phyloP scores from a whole-genome alignment of 1,140 invertebrate species.

The Ips nitidus region DNA sequence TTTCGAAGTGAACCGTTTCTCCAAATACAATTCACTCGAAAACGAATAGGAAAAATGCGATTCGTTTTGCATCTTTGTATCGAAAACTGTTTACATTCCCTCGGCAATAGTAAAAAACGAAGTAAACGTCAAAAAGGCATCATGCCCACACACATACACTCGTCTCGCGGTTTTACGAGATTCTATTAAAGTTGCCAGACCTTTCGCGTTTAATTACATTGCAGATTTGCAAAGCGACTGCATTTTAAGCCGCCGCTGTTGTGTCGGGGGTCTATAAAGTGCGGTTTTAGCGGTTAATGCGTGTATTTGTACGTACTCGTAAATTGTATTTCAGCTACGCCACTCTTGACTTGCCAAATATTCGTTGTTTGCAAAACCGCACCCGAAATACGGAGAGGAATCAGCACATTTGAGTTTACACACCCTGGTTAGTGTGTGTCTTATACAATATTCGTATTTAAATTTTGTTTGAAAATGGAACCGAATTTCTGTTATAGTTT shows the following conservation, averaged over 20 bases:
- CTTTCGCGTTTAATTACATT: conserved; percentile 33
- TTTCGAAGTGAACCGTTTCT: no score
- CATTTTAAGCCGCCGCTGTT: conserved; percentile 20
- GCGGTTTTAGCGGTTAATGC: conserved; percentile 19
- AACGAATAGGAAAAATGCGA: no score
- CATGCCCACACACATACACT: conserved; percentile 2
- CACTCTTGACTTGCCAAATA: no score
- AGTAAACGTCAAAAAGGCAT: background rate
- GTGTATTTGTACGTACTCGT: conserved; percentile 1
- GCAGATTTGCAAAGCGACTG: conserved; percentile 32
- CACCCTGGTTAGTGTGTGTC: no score
- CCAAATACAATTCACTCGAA: no score
- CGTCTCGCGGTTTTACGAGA: conserved; percentile 6
- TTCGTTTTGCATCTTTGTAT: background rate
- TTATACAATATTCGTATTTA: no score
- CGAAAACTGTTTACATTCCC: conserved; percentile 13
- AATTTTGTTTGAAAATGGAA: no score
- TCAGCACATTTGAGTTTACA: no score
- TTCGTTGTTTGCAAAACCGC: no score
- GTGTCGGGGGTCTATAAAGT: conserved; percentile 18
- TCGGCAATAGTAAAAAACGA: background rate
- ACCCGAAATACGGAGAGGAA: no score
- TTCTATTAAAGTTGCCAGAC: conserved; percentile 36
- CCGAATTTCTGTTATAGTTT: no score
- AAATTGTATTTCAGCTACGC: background rate